A percentile compares a stretch with the other conserved stretches of the same genome.
These are phyloP conservation scores for Crocodylus rhombifer DNA, from an alignment of 2,797 vertebrate genomes.

Conservation along the genomic window DNA sequence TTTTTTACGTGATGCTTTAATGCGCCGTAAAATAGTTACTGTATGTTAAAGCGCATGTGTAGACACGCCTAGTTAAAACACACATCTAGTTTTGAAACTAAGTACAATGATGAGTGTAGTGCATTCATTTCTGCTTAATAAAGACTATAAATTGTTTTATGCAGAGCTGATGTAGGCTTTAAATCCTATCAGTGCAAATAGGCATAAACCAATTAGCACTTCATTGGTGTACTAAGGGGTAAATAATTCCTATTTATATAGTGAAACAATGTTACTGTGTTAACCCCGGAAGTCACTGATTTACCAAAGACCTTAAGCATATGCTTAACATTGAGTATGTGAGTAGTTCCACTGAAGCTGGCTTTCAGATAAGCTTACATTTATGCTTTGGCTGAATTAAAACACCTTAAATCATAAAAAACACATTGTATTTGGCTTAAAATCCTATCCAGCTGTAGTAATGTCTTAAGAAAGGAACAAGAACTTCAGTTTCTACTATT, in stretches of 20 bases:
- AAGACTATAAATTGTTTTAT: neutral
- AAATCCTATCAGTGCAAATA: slow-evolving; percentile 65
- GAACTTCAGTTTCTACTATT: neutral
- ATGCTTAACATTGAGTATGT: slow-evolving; percentile 32
- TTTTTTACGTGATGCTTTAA: too few species aligned
- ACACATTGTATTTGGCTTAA: neutral
- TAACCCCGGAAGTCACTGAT: neutral
- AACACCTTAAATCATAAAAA: slow-evolving; percentile 22
- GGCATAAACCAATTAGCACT: slow-evolving; percentile 59
- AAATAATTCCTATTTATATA: slow-evolving; percentile 41
- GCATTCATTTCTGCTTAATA: slow-evolving; percentile 34
- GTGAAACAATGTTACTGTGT: slow-evolving; percentile 51
- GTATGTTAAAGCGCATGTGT: too few species aligned
- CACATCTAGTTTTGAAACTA: slow-evolving; percentile 6
- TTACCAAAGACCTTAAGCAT: slow-evolving; percentile 30
- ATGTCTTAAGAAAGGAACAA: neutral
- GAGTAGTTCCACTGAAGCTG: slow-evolving; percentile 31
- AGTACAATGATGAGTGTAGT: slow-evolving; percentile 33
- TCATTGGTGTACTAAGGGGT: slow-evolving; percentile 45
- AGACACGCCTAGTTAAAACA: neutral
- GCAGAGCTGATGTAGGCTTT: neutral
- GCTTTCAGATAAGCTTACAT: neutral
- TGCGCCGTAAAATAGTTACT: too few species aligned
- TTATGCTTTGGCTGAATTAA: neutral
- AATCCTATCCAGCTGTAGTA: neutral